Evolutionary conservation across 2,797 vertebrate species (phyloP).

Genomic region (Crocodylus rhombifer): DNA sequence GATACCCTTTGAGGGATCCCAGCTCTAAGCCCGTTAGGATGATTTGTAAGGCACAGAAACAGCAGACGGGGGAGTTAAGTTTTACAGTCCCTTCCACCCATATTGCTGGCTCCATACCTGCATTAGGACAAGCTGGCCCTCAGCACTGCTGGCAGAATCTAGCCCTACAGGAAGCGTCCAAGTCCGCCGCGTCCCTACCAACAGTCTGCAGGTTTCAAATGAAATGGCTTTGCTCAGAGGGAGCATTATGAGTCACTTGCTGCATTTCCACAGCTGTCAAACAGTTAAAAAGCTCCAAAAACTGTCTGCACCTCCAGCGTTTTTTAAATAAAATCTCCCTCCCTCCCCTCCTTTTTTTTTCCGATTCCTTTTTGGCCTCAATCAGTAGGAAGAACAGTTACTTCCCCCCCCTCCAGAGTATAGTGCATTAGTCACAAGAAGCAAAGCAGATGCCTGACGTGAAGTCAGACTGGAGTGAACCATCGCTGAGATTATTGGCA

Average conservation of each 20-base stretch:
- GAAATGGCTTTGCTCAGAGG: neutral
- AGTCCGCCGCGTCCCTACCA: neutral
- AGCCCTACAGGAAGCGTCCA: neutral
- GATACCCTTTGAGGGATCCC: neutral
- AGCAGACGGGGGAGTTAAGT: neutral
- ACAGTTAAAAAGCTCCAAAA: conserved; percentile 24
- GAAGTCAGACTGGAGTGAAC: conserved; percentile 29
- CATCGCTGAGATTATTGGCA: conserved; percentile 55
- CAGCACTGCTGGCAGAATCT: neutral
- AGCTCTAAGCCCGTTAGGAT: neutral
- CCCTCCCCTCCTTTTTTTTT: neutral
- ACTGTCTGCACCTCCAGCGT: neutral
- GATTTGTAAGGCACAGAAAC: neutral
- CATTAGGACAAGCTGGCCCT: neutral
- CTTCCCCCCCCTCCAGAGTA: neutral
- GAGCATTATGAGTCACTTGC: neutral
- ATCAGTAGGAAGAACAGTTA: conserved; percentile 28
- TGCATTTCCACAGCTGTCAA: neutral
- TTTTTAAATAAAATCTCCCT: neutral
- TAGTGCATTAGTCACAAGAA: conserved; percentile 42
- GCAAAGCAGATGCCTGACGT: neutral
- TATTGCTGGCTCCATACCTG: neutral
- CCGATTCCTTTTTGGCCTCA: conserved; percentile 38
- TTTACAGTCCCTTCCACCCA: rapidly evolving
- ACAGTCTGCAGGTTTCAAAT: neutral